phyloP scores from a whole-genome alignment of 2,888 invertebrate species.

The Trissolcus japonicus region DNA sequence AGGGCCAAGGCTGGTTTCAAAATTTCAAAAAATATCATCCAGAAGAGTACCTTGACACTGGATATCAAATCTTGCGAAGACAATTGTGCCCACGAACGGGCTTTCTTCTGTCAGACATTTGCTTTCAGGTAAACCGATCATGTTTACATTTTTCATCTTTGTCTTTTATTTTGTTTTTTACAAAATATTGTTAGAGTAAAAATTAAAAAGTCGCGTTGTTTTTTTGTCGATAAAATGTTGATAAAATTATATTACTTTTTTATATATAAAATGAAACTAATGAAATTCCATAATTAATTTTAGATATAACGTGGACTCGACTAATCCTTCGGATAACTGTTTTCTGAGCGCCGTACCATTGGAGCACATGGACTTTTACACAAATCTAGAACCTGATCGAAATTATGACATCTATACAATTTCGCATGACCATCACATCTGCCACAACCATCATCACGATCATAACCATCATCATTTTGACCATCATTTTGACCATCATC shows the following conservation, averaged over 20 bases:
- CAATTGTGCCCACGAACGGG: slow-evolving; percentile 83
- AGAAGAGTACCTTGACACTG: slow-evolving; percentile 81
- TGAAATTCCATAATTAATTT: slow-evolving; percentile 2
- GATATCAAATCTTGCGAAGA: slow-evolving; percentile 87
- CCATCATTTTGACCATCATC: slow-evolving; percentile 56
- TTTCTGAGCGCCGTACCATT: slow-evolving; percentile 85
- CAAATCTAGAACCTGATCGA: slow-evolving; percentile 84
- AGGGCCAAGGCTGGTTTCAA: slow-evolving; percentile 86
- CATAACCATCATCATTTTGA: slow-evolving; percentile 63
- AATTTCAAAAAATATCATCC: slow-evolving; percentile 82
- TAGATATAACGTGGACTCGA: slow-evolving; percentile 77
- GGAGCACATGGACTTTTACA: slow-evolving; percentile 83
- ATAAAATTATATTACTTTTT: not conserved
- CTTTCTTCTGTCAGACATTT: slow-evolving; percentile 86
- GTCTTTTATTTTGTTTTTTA: not conserved
- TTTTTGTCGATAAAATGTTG: not conserved
- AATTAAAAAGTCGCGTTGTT: not conserved
- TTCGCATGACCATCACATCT: slow-evolving; percentile 71
- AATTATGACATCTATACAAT: slow-evolving; percentile 89
- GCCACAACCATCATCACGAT: slow-evolving; percentile 36
- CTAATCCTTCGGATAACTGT: slow-evolving; percentile 84
- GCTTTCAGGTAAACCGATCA: slow-evolving; percentile 80
- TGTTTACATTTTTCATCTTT: too few relatives aligned
- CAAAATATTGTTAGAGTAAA: not conserved
- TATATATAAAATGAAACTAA: not conserved